A percentile compares a stretch with the other conserved stretches of the same genome.
These are phyloP conservation scores for Stegastes partitus DNA, from an alignment of 2,113 vertebrate genomes.

Conservation along the genomic window DNA sequence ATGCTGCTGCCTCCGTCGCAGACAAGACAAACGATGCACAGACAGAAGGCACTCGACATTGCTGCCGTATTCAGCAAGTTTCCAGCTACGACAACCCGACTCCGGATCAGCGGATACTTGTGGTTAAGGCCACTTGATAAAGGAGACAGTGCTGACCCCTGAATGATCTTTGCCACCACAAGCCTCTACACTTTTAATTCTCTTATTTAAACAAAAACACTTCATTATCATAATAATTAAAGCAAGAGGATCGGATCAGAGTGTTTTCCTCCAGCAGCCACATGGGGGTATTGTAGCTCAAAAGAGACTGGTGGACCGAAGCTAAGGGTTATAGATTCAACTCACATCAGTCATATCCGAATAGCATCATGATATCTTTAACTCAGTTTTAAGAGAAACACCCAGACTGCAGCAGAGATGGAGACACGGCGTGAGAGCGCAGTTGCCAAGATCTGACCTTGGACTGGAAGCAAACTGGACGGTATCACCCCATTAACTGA, in stretches of 20 bases:
- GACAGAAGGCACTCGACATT: slow-evolving; percentile 78
- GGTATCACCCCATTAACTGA: slow-evolving; percentile 31
- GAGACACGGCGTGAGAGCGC: slow-evolving; percentile 35
- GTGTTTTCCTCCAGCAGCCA: slow-evolving; percentile 38
- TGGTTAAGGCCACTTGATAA: slow-evolving; percentile 14
- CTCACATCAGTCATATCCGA: slow-evolving; percentile 31
- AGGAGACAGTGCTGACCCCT: slow-evolving; percentile 35
- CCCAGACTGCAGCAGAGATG: slow-evolving; percentile 37
- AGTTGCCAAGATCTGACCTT: slow-evolving; percentile 61
- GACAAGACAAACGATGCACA: slow-evolving; percentile 79
- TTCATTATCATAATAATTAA: background rate
- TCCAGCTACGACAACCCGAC: slow-evolving; percentile 57
- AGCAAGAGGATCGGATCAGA: background rate
- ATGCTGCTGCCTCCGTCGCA: slow-evolving; percentile 59
- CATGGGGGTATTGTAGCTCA: slow-evolving; percentile 55
- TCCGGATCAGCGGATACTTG: slow-evolving; percentile 38
- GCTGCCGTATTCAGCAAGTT: slow-evolving; percentile 56
- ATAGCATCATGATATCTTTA: slow-evolving; percentile 12
- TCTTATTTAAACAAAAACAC: background rate
- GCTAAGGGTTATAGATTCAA: background rate
- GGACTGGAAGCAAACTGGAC: slow-evolving; percentile 45
- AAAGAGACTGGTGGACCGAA: background rate
- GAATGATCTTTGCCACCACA: slow-evolving; percentile 9
- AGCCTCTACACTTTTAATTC: background rate
- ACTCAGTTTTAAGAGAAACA: slow-evolving; percentile 45